Base-by-base conservation (phyloP, 2,888 invertebrate species). In the Patella caerulea region DNA sequence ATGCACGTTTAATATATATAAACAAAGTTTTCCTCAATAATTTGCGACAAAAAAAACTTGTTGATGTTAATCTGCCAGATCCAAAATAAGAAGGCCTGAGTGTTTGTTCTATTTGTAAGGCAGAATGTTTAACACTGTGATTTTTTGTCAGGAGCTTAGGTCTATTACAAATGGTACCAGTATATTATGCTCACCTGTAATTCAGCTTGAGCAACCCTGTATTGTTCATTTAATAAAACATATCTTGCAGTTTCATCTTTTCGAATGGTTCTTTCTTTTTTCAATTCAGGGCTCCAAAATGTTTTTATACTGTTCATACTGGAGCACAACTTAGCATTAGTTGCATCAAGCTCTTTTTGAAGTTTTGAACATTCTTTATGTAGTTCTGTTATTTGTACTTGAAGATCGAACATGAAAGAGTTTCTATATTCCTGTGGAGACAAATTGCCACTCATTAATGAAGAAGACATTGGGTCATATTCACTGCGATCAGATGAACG, bases 301-400 rank as follows among this genome's bases (percentile, higher is more conserved):
- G 98, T 99, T 94, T 99, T 99, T 93, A 99, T 99, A 93, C 98
- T 98, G 93, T 99, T 98, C 98, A 99, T 99, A 90, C 97, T 97
- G 91, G 98, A 98, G 92, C 97, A 97, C 88, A 99, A 94, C 93
- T 99, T 99, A 93, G 98, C 98, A 92, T 98, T 98, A 85, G 98
- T 97, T 91, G 97, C 94, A 73, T 92, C 91, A 54, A 90, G 82
- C 73, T 91, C 91, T 78, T 90, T 88, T 77, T 90, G 90, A 53
- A 90, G 94, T 92, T 96, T 96, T 75, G 95, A 95, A 91, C 98
- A 94, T 92, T 98, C 98, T 83, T 97, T 94, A 91, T 98, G 98
- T 86, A 98, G 94, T 92, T 98, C 98, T 89, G 96, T 95, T 93
- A 98, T 97, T 93, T 98, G 97, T 91, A 96, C 86, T 80, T 91